Evolutionary conservation across 2,888 invertebrate species (phyloP).

Genomic region (Euzophera pinguis): DNA sequence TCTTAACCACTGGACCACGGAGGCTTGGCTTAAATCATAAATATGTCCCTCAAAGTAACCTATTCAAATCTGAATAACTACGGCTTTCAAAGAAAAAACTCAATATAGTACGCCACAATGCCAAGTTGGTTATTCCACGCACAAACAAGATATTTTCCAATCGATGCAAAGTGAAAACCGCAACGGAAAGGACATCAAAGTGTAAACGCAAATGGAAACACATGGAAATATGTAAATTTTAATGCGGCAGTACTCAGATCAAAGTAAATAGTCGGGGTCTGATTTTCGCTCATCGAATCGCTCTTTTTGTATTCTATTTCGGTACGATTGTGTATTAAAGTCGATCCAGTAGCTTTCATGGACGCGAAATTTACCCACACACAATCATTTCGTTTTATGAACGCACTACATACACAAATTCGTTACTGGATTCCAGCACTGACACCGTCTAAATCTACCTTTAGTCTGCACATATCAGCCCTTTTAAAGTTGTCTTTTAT

Average conservation of each 20-base stretch:
- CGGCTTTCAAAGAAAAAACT: too few species aligned
- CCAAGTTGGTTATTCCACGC: background rate
- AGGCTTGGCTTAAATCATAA: too few species aligned
- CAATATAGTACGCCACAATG: too few species aligned
- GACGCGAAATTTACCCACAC: too few species aligned
- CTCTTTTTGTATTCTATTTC: slow-evolving; percentile 36
- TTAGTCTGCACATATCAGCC: slow-evolving; percentile 35
- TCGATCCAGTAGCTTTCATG: too few species aligned
- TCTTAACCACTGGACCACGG: too few species aligned
- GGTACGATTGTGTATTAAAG: slow-evolving; percentile 34
- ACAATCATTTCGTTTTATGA: too few species aligned
- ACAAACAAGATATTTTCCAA: slow-evolving; percentile 23
- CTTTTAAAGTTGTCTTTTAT: slow-evolving; percentile 20
- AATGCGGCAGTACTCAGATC: slow-evolving; percentile 63
- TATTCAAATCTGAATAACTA: too few species aligned
- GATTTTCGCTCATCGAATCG: slow-evolving; percentile 41
- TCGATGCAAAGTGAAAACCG: slow-evolving; percentile 42
- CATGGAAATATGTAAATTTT: slow-evolving; percentile 73
- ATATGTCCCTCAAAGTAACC: too few species aligned
- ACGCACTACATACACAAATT: too few species aligned
- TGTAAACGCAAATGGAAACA: slow-evolving; percentile 56
- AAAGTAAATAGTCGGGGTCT: slow-evolving; percentile 48
- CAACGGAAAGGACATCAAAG: slow-evolving; percentile 69
- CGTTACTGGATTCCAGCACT: too few species aligned
- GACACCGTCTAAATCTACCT: too few species aligned